These are phyloP conservation scores for Acrocyrtus sp. DNA, from an alignment of 2,888 invertebrate genomes.

Conservation along the genomic window DNA sequence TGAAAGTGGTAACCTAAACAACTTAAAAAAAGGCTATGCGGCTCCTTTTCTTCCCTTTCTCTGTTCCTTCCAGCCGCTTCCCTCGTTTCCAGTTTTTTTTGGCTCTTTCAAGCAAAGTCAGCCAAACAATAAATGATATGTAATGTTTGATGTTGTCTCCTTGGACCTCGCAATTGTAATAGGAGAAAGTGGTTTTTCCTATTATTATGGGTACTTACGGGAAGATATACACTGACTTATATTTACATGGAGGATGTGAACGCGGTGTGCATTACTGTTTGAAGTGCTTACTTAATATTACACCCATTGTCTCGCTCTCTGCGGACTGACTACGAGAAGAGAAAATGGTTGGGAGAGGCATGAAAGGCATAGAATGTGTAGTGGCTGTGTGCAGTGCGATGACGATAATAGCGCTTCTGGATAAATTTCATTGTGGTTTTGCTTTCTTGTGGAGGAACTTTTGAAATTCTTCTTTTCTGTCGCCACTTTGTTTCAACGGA, in stretches of 20 bases:
- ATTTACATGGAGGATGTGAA: not conserved
- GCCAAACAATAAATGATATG: constrained; percentile 45
- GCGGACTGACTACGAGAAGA: too few relatives aligned
- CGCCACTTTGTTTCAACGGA: constrained; percentile 40
- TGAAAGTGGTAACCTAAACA: constrained; percentile 34
- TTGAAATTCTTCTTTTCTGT: constrained; percentile 34
- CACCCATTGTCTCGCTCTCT: constrained; percentile 15
- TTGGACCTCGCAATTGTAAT: constrained; percentile 35
- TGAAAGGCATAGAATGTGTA: too few relatives aligned
- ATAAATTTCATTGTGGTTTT: constrained; percentile 42
- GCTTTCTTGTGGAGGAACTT: constrained; percentile 19
- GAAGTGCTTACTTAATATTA: constrained; percentile 25
- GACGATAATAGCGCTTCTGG: too few relatives aligned
- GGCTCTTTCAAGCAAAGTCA: not conserved
- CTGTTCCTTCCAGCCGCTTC: constrained; percentile 24
- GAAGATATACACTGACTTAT: too few relatives aligned
- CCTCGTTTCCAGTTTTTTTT: constrained; percentile 14
- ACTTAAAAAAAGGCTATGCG: constrained; percentile 32
- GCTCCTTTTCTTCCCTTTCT: constrained; percentile 25
- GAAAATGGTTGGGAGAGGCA: too few relatives aligned
- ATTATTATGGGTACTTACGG: too few relatives aligned
- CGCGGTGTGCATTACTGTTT: not conserved
- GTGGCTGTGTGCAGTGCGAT: too few relatives aligned
- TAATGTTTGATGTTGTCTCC: constrained; percentile 48
- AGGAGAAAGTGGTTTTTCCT: constrained; percentile 11